Evolutionary conservation across 2,797 vertebrate genomes (phyloP).

Genomic region (Chaetophractus vellerosus): DNA sequence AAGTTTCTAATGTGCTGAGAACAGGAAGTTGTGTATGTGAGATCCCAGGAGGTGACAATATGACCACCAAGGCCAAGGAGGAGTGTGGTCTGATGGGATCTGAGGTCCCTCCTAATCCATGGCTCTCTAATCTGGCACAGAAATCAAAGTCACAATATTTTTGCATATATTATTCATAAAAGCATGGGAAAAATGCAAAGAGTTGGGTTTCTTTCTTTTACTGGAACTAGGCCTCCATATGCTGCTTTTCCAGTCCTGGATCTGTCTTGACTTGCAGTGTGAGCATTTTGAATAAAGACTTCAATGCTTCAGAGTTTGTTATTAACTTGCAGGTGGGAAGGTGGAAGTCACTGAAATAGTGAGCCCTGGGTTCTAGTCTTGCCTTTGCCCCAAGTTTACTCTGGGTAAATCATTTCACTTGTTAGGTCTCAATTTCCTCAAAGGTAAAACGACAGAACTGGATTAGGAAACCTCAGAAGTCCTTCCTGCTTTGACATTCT

Average conservation of each 20-base stretch:
- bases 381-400: background rate
- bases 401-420: background rate
- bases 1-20: background rate
- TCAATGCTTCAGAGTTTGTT: background rate
- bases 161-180: background rate
- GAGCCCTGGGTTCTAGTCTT: background rate
- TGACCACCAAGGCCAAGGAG: background rate
- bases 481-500: background rate
- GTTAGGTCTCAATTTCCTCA: background rate
- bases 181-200: background rate
- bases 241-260: background rate
- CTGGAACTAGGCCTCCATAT: background rate
- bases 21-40: background rate
- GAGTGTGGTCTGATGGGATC: background rate
- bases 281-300: background rate
- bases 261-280: constrained; percentile 17
- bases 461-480: background rate
- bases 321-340: background rate
- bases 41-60: background rate
- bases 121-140: background rate
- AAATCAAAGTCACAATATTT: background rate
- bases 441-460: background rate
- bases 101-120: background rate
- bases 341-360: background rate
- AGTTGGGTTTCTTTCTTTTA: background rate